Evolutionary conservation across 1,140 invertebrate species (phyloP).

Genomic region (Melanaphis sacchari): DNA sequence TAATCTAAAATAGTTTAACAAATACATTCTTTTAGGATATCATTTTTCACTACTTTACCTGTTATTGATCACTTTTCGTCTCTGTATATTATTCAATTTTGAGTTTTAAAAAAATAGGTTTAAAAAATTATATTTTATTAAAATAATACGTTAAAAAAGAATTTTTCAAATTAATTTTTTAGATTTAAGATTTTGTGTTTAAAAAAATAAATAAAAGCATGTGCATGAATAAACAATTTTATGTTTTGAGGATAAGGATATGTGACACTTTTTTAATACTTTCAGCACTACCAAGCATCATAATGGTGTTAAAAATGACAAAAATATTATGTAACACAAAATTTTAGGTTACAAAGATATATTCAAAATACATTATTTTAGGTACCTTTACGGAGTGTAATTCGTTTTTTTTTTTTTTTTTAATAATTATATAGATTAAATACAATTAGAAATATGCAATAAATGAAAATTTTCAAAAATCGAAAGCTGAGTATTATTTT

Average conservation of each 20-base stretch:
- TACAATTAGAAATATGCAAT: neutral
- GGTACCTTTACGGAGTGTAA: neutral
- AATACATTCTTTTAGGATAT: neutral
- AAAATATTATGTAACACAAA: neutral
- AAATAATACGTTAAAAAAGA: neutral
- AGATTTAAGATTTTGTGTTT: neutral
- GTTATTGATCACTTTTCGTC: neutral
- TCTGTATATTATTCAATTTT: neutral
- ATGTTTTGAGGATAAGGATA: neutral
- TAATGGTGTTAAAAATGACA: neutral
- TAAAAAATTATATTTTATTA: neutral
- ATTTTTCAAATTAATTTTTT: neutral
- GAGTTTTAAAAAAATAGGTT: no score
- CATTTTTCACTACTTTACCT: neutral
- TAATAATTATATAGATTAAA: neutral
- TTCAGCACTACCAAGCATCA: neutral
- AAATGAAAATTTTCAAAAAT: neutral
- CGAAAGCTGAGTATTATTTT: neutral
- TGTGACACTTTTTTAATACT: neutral
- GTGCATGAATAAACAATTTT: neutral
- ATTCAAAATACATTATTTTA: no score
- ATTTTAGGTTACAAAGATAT: no score
- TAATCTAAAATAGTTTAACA: neutral
- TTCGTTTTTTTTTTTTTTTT: neutral
- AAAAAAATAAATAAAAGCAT: neutral